phyloP scores from a whole-genome alignment of 2,888 invertebrate genomes.

The Trachelus tabidus region DNA sequence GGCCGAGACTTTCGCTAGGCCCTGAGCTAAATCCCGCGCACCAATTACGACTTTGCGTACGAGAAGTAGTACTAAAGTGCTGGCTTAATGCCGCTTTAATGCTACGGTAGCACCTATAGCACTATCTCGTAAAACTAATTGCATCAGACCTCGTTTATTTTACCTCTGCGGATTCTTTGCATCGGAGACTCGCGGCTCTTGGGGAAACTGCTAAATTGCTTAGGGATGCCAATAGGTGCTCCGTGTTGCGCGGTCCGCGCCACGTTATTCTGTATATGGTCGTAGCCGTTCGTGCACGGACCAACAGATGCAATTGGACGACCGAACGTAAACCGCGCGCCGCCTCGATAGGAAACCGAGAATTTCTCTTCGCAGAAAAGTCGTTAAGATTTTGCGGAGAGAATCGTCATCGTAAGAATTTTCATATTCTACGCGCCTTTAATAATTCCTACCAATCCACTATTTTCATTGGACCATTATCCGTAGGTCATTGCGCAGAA shows the following conservation, averaged over 20 bases:
- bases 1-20: conserved; percentile 53
- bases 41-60: conserved; percentile 6
- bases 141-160: conserved; percentile 58
- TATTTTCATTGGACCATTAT: not conserved
- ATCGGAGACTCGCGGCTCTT: conserved; percentile 27
- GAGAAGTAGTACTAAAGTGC: conserved; percentile 47
- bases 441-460: not conserved
- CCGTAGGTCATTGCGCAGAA: not conserved
- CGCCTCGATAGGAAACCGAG: not conserved
- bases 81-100: conserved; percentile 53
- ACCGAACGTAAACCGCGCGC: conserved; percentile 35
- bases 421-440: not conserved
- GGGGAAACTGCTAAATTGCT: not conserved
- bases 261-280: conserved; percentile 1
- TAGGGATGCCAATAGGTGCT: not conserved
- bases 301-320: conserved; percentile 38
- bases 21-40: conserved; percentile 48
- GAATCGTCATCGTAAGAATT: not conserved
- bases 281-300: conserved; percentile 12
- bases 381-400: not conserved
- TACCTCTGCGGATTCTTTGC: conserved; percentile 30
- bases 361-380: conserved; percentile 4
- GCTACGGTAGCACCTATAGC: conserved; percentile 45
- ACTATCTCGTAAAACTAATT: conserved; percentile 59
- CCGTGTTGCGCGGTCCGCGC: conserved; percentile 27